Evolutionary conservation across 2,113 vertebrate species (phyloP).

Genomic region (Paedocypris sp.): DNA sequence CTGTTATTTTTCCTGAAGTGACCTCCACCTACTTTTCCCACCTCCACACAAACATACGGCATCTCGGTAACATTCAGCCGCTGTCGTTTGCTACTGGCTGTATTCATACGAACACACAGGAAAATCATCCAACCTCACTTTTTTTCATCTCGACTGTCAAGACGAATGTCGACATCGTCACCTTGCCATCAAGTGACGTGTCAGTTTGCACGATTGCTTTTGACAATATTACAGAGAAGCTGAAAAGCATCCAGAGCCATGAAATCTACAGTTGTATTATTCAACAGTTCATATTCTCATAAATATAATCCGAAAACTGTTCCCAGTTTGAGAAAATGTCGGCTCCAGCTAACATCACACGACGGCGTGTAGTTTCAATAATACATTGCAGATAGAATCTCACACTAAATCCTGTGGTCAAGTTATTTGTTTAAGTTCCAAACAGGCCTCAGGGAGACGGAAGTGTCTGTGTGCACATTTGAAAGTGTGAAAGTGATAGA

Average conservation of each 20-base stretch:
- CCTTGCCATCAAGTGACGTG: slow-evolving; percentile 23
- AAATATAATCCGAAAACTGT: no score
- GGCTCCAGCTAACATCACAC: no score
- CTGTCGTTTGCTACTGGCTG: slow-evolving; percentile 1
- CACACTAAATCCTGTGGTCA: background rate
- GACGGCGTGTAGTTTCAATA: background rate
- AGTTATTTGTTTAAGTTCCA: background rate
- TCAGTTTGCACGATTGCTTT: slow-evolving; percentile 16
- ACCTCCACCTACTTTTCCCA: background rate
- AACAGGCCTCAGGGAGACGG: background rate
- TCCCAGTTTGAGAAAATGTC: no score
- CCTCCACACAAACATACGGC: background rate
- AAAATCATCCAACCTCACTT: background rate
- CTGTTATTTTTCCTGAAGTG: background rate
- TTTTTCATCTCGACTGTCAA: background rate
- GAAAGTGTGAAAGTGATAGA: slow-evolving; percentile 12
- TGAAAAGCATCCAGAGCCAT: no score
- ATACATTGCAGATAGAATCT: background rate
- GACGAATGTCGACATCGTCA: slow-evolving; percentile 29
- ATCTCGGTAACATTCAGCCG: background rate
- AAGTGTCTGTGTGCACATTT: background rate
- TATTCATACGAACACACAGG: background rate
- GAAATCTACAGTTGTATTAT: no score
- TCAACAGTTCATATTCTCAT: no score
- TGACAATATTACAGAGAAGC: no score